These are phyloP conservation scores for Stomatorhinus ivindoensis DNA, from an alignment of 2,113 vertebrate genomes.

Conservation along the genomic window DNA sequence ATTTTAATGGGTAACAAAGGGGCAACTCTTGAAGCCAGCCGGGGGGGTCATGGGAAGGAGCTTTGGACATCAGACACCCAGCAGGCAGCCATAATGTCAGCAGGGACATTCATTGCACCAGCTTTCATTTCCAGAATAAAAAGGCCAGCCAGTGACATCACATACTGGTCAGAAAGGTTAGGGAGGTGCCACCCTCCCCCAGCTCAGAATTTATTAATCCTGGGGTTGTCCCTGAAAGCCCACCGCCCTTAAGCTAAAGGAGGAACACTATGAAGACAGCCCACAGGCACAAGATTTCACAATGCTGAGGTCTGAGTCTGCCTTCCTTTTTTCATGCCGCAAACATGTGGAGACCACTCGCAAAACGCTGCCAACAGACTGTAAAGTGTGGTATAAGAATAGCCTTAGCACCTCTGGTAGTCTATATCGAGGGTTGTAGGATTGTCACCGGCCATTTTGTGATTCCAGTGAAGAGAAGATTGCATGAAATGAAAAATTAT, in stretches of 20 bases:
- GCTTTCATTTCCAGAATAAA: conserved; percentile 12
- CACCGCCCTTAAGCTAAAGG: not conserved
- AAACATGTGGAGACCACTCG: not conserved
- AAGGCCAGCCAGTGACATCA: conserved; percentile 30
- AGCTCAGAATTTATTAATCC: conserved; percentile 32
- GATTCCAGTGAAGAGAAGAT: not conserved
- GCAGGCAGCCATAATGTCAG: conserved; percentile 15
- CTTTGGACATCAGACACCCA: conserved; percentile 30
- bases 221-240: not conserved
- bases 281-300: not conserved
- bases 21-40: conserved; percentile 8
- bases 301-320: not conserved
- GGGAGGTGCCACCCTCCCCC: conserved; percentile 24
- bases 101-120: conserved; percentile 27
- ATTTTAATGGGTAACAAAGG: conserved; percentile 36
- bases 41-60: conserved; percentile 15
- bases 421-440: not conserved
- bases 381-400: not conserved
- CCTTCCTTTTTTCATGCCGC: not conserved
- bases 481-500: not conserved
- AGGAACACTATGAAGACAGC: conserved; percentile 12
- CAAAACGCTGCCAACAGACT: not conserved
- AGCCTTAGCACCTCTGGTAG: not conserved
- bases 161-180: conserved; percentile 43
- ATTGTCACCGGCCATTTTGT: not conserved